Evolutionary conservation across 2,888 invertebrate species (phyloP), one percentile per base, ranked within the genome.

Genomic region (Stomorhina lunata): DNA sequence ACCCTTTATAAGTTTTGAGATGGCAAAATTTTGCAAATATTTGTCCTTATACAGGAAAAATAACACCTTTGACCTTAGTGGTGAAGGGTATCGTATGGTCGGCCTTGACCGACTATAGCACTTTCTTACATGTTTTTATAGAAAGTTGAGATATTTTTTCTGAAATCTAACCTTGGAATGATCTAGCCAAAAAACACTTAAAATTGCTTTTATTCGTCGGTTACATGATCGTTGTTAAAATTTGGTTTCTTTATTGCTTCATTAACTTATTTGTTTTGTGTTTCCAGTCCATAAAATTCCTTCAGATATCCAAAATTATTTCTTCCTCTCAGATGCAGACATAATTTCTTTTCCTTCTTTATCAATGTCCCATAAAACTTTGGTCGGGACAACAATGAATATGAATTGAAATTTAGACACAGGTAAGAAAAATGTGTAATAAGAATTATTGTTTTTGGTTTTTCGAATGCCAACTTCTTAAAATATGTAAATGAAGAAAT

Each of bases 401-500:
- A 57, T 71, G 73, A 53, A 68, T 80, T 76, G 53, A 76, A 73
- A 57, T 63, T 59, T 50, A 65, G 34, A 20, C 37, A 72, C 75
- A 43, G 66, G 63, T 57, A 75, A 61, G 61, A 40, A 65, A 53
- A 77, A 63, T 75, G 32, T 69, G 25, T 63, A 71, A 75, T 17
- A 84, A 65, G 71, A 80, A 78, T 83, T 85, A 85, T 84, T 68
- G 81, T 12, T 78, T 78, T 81, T 61, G 20, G 63, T 65, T 53
- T 59, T 84, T 79, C 71, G 53, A 85, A 73, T 85, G 86, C 84
- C 84, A 87, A 88, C 89, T 90, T 88, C 90, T 89, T 90, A 90
- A 90, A 90, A 90, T 91, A 90, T 90, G 90, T 89, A 90, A 90
- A 91, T 90, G 89, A 91, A 90, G 90, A 91, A 90, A 90, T 90